Evolutionary conservation across 2,888 invertebrate genomes (phyloP), one percentile per base, ranked within the genome.

Genomic region (Chrysotoxum bicinctum): DNA sequence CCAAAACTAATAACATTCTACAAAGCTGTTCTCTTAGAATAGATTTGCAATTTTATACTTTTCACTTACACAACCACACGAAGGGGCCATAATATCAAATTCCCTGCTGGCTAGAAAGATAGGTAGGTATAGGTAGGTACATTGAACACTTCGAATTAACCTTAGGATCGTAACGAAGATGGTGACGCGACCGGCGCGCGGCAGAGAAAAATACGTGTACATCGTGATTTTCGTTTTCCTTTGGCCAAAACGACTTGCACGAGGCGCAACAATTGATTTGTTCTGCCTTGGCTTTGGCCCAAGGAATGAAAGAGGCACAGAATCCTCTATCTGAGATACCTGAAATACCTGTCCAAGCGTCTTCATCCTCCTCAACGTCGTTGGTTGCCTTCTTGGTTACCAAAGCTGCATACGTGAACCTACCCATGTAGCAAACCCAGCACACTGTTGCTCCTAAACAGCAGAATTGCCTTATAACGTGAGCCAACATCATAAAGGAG

Each of bases 341-440:
- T 75, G 83, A 84, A 84, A 84, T 84, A 84, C 83, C 83, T 75
- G 83, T 84, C 74, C 26, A 30, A 78, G 74, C 79, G 69, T 74
- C 79, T 37, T 43, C 62, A 43, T 68, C 56, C 56, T 69, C 19
- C 43, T 52, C 32, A 48, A 37, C 9, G 19, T 45, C 9, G n/a
- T n/a, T n/a, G n/a, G n/a, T n/a, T n/a, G n/a, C n/a, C 7, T 32
- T 32, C 8, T 21, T 54, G 30, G 70, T 35, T 64, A 40, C 14
- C 21, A 30, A 40, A 78, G 48, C 37, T 50, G 60, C 66, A 52
- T 74, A 74, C 26, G 26, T 26, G 58, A 60, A 60, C 35, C 66
- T 58, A 74, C 35, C 52, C 66, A 66, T 23, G 21, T 48, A 66
- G 10, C 26, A 16, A 26, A 26, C 26, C 23, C 16, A 54, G 16